These are phyloP conservation scores for Lepidocolaptes lacrymiger DNA, from an alignment of 2,797 vertebrate species.

Conservation along the genomic window DNA sequence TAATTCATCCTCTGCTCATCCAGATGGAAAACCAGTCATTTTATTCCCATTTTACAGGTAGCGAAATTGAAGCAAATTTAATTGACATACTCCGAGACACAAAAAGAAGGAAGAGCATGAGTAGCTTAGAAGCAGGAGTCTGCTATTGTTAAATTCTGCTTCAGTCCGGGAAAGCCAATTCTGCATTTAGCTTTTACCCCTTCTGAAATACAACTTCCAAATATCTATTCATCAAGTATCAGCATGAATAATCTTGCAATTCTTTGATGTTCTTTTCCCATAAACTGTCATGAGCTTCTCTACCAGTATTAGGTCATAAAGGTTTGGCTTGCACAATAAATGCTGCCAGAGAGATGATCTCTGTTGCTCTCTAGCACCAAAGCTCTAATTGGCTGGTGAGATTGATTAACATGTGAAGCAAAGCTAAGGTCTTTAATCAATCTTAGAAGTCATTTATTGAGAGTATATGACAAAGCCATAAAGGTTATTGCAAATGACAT, in stretches of 20 bases:
- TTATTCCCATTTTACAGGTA: conserved; percentile 36
- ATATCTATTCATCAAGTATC: conserved; percentile 24
- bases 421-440: conserved; percentile 67
- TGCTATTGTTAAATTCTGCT: conserved; percentile 1
- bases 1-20: conserved; percentile 41
- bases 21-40: not conserved
- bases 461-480: conserved; percentile 60
- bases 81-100: not conserved
- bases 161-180: not conserved
- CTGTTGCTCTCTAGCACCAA: conserved; percentile 34
- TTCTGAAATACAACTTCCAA: conserved; percentile 34
- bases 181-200: not conserved
- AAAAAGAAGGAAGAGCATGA: conserved; percentile 5
- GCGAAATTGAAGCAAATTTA: conserved; percentile 39
- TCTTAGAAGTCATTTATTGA: conserved; percentile 66
- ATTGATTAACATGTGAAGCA: conserved; percentile 69
- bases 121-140: not conserved
- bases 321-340: conserved; percentile 40
- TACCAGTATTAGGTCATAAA: conserved; percentile 21
- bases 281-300: conserved; percentile 20
- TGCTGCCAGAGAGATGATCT: conserved; percentile 39
- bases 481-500: conserved; percentile 65
- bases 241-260: conserved; percentile 10
- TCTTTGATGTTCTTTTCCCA: conserved; percentile 41
- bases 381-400: conserved; percentile 63